A percentile compares a stretch with the other conserved stretches of the same genome.
These are phyloP conservation scores for Pogonocichla stellata DNA, from an alignment of 2,113 vertebrate genomes.

Conservation along the genomic window DNA sequence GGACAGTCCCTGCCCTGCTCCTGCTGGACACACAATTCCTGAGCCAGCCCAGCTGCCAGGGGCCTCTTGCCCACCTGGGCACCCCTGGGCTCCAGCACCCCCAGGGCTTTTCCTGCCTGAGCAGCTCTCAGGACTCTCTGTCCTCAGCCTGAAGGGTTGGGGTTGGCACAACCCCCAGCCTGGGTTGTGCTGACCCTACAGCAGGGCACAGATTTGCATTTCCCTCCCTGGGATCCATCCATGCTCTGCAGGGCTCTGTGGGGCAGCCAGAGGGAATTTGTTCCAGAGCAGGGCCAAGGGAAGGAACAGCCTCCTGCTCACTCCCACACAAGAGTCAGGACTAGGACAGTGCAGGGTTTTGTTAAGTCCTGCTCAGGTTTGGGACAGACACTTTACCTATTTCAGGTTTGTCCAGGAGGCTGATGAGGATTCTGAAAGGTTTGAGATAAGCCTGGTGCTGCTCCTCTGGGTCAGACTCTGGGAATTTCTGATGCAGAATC, in stretches of 20 bases:
- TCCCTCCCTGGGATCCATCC: background rate
- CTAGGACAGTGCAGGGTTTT: background rate
- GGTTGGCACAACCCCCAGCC: background rate
- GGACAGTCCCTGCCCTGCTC: too few species aligned
- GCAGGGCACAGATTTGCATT: background rate
- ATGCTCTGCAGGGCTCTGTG: background rate
- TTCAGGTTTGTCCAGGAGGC: constrained; percentile 94
- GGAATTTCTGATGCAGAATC: constrained; percentile 86
- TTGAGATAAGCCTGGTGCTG: constrained; percentile 81
- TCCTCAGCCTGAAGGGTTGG: background rate
- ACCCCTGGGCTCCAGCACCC: background rate
- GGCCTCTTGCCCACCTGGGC: background rate
- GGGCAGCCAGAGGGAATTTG: background rate
- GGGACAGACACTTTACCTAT: constrained; percentile 78
- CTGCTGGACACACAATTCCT: background rate
- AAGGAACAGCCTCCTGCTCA: background rate
- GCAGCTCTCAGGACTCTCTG: background rate
- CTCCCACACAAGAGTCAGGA: background rate
- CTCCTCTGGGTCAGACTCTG: constrained; percentile 77
- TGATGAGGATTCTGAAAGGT: constrained; percentile 92
- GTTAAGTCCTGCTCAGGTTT: background rate
- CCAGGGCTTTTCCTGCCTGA: background rate
- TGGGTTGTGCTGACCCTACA: background rate
- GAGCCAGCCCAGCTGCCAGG: background rate
- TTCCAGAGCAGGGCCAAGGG: background rate